These are phyloP conservation scores for Erythrocercus mccallii DNA, from an alignment of 2,113 vertebrate species.

Conservation along the genomic window DNA sequence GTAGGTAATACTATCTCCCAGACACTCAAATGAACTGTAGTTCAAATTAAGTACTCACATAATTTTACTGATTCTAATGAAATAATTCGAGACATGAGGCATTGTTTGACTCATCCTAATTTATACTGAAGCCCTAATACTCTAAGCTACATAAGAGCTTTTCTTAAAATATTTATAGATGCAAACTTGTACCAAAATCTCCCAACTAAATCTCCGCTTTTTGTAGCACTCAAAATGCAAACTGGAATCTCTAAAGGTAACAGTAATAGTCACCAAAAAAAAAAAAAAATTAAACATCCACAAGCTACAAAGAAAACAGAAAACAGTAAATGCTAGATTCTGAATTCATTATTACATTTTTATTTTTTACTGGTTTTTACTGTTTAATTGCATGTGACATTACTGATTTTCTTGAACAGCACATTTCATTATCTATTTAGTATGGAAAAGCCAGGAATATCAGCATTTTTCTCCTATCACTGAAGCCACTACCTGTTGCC, in stretches of 20 bases:
- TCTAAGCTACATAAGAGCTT: not conserved
- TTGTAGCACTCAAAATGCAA: not conserved
- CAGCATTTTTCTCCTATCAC: not conserved
- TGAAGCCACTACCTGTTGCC: not conserved
- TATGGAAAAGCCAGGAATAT: not conserved
- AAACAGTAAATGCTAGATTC: not conserved
- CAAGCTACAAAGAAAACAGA: not conserved
- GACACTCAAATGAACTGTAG: not conserved
- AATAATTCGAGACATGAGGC: not conserved
- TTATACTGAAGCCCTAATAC: not conserved
- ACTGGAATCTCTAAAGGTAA: not conserved
- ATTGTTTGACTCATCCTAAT: not conserved
- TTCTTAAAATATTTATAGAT: not conserved
- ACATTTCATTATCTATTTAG: not conserved
- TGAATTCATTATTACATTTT: not conserved
- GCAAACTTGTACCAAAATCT: not conserved
- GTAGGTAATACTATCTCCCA: not conserved
- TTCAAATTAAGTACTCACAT: not conserved
- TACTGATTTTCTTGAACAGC: not conserved
- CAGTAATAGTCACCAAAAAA: not conserved
- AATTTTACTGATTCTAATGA: not conserved
- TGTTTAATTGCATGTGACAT: not conserved
- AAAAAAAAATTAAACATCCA: not conserved
- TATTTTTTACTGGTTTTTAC: not conserved
- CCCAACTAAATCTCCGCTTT: not conserved